A percentile compares a stretch with the other conserved stretches of the same genome.
Evolutionary conservation across 2,797 vertebrate genomes (phyloP).

Genomic region (Galagoides demidoff): DNA sequence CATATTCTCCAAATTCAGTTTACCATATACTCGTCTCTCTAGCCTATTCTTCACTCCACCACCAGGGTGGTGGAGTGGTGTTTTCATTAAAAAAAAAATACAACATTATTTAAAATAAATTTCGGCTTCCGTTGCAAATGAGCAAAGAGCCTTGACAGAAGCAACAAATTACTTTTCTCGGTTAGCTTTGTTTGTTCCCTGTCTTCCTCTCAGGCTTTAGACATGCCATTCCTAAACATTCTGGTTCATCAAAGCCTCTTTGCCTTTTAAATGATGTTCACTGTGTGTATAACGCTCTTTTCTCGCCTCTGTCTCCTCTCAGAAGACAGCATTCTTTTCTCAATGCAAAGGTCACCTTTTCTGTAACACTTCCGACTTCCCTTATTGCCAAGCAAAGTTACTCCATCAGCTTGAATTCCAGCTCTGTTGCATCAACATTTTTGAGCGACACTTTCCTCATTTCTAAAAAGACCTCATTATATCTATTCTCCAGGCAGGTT

Average conservation of each 20-base stretch:
- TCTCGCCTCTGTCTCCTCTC: neutral
- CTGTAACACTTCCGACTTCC: neutral
- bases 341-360: neutral
- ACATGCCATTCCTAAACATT: neutral
- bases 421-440: neutral
- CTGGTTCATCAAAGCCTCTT: neutral
- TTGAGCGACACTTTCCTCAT: neutral
- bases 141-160: neutral
- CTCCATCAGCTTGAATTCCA: neutral
- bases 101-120: slow-evolving; percentile 18
- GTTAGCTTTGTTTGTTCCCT: neutral
- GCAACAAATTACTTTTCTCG: neutral
- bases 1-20: neutral
- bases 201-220: neutral
- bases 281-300: neutral
- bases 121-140: neutral
- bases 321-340: neutral
- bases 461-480: neutral
- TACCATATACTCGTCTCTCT: neutral
- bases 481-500: neutral
- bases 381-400: neutral
- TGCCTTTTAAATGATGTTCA: neutral
- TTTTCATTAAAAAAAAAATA: neutral
- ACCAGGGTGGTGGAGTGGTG: neutral
- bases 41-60: neutral